These are phyloP conservation scores for Halesus radiatus DNA, from an alignment of 1,140 invertebrate genomes.

Conservation along the genomic window DNA sequence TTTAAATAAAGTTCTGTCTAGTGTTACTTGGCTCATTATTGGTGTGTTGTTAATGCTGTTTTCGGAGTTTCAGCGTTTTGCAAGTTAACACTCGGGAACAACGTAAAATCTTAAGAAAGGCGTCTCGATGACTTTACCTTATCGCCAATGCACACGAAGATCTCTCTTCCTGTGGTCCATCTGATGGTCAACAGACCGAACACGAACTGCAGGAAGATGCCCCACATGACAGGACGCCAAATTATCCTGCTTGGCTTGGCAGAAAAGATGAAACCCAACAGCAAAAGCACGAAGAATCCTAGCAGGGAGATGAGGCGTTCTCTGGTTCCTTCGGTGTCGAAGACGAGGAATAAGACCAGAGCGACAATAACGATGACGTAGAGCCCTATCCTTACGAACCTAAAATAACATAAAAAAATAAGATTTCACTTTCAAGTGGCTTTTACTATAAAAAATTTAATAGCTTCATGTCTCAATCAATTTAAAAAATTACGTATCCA, in stretches of 20 bases:
- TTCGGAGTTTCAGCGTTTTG: too few relatives aligned
- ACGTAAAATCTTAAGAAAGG: too few relatives aligned
- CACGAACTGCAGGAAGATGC: constrained; percentile 82
- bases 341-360: constrained; percentile 73
- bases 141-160: constrained; percentile 86
- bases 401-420: constrained; percentile 42
- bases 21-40: too few relatives aligned
- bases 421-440: too few relatives aligned
- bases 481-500: too few relatives aligned
- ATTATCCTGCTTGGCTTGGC: constrained; percentile 58
- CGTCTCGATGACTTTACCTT: constrained; percentile 66
- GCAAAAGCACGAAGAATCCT: constrained; percentile 71
- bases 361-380: constrained; percentile 64
- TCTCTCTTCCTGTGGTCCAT: constrained; percentile 82
- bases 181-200: constrained; percentile 90
- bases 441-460: too few relatives aligned
- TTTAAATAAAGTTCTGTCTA: too few relatives aligned
- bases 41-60: too few relatives aligned
- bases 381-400: constrained; percentile 60
- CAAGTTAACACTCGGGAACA: too few relatives aligned
- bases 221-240: constrained; percentile 86
- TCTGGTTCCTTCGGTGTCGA: constrained; percentile 75
- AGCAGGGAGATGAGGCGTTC: constrained; percentile 77
- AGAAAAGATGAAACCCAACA: constrained; percentile 71
- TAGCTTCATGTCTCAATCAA: too few relatives aligned